These are phyloP conservation scores for Puntigrus tetrazona DNA, from an alignment of 2,113 vertebrate genomes.

Conservation along the genomic window DNA sequence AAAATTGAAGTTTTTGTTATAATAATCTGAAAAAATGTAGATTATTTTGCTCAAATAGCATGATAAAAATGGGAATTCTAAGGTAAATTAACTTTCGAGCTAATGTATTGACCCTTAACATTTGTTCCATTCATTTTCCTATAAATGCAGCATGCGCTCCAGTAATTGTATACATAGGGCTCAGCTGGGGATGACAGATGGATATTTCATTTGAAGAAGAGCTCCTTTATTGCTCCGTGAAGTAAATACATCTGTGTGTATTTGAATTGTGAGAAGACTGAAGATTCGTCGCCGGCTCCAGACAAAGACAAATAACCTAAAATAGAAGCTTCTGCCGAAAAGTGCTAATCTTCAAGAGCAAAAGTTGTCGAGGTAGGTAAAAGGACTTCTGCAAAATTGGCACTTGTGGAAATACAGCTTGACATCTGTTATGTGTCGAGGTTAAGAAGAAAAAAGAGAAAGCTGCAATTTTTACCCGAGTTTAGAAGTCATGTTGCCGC, in stretches of 20 bases:
- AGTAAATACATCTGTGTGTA: constrained; percentile 27
- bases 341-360: constrained; percentile 25
- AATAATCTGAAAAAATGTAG: no score
- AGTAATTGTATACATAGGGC: not conserved
- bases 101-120: not conserved
- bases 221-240: constrained; percentile 15
- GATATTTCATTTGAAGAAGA: constrained; percentile 34
- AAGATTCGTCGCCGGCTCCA: not conserved
- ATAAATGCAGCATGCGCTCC: not conserved
- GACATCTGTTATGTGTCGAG: constrained; percentile 4
- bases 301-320: constrained; percentile 18
- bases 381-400: constrained; percentile 34
- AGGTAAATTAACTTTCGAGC: not conserved
- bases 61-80: no score
- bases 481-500: not conserved
- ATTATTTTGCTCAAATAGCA: not conserved
- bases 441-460: not conserved
- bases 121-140: not conserved
- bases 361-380: constrained; percentile 18
- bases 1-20: not conserved
- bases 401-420: constrained; percentile 41
- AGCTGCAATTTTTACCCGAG: not conserved
- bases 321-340: not conserved
- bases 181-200: constrained; percentile 30
- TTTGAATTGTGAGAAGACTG: constrained; percentile 41